Evolutionary conservation across 2,797 vertebrate genomes (phyloP), one percentile per base, ranked within the genome.

Genomic region (Loriculus beryllinus): DNA sequence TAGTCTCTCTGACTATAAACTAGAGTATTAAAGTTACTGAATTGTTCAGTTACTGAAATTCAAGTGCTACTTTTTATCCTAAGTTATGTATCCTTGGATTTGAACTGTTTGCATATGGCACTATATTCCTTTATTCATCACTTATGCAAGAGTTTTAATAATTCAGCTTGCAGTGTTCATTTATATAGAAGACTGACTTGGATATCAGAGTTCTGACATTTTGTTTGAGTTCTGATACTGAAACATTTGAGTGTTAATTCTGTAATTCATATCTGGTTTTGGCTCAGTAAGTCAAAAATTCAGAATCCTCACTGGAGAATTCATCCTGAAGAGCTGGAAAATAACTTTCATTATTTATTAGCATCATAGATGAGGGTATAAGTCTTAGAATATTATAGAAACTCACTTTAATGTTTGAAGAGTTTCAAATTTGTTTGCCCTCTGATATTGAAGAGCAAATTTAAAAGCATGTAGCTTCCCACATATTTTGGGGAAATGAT

Each of bases 351-450:
- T 48, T 86, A 33, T 60, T 81, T 74, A 20, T 81, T 92, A 62
- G 10, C 18, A 21, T 42, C 2, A 1, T 54, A 59, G 25, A 10
- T 69, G 20, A 62, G 5, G 3, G 7, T 80, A 0, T 21, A 64
- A 67, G 8, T 86, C 31, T 18, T 56, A 78, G 31, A 68, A 68
- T 31, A 14, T 81, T 84, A 39, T 4, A 33, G 59, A 14, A 71
- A 71, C 40, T 86, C 17, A 40, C 28, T 68, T 78, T 16, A 43
- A 15, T 78, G 63, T 84, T 81, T 71, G 45, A 86, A 35, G 59
- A 54, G 8, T 81, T 91, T 83, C 5, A 49, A 7, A 49, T 81
- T 49, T 76, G 8, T 77, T 78, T 19, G 29, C 23, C 6, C 3
- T 78, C 35, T 86, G 69, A 26, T 80, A 57, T 3, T 59, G 56